Evolutionary conservation across 2,797 vertebrate species (phyloP).

Genomic region (Acipenser ruthenus): DNA sequence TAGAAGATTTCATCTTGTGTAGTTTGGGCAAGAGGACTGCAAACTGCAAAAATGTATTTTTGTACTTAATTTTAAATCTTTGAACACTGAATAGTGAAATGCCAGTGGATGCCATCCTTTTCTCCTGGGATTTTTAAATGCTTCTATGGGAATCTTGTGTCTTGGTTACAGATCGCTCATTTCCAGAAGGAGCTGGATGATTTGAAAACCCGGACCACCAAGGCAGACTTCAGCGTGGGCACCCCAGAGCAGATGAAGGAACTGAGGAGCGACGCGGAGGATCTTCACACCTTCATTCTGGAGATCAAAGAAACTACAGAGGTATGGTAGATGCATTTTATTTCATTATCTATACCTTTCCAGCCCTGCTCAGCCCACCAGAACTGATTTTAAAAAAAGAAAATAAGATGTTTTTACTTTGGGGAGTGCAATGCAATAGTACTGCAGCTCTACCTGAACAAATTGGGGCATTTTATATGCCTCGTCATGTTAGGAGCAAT

Average conservation of each 20-base stretch:
- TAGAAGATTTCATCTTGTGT: too few species aligned
- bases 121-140: background rate
- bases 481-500: too few species aligned
- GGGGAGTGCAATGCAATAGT: too few species aligned
- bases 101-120: too few species aligned
- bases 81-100: background rate
- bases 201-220: conserved; percentile 70
- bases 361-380: too few species aligned
- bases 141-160: background rate
- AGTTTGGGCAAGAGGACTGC: background rate
- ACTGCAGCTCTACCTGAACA: too few species aligned
- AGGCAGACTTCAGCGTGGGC: conserved; percentile 77
- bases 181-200: conserved; percentile 93
- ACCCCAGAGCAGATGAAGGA: conserved; percentile 74
- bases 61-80: background rate
- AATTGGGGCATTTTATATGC: too few species aligned
- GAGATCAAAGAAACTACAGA: conserved; percentile 94
- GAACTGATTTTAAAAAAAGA: too few species aligned
- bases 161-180: conserved; percentile 70
- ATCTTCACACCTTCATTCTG: conserved; percentile 75
- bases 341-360: background rate
- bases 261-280: conserved; percentile 70
- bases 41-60: background rate
- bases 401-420: too few species aligned
- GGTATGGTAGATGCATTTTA: conserved; percentile 46